Conservation (phyloP, 2,888 invertebrate genomes). For the Drosophila limbata region DNA sequence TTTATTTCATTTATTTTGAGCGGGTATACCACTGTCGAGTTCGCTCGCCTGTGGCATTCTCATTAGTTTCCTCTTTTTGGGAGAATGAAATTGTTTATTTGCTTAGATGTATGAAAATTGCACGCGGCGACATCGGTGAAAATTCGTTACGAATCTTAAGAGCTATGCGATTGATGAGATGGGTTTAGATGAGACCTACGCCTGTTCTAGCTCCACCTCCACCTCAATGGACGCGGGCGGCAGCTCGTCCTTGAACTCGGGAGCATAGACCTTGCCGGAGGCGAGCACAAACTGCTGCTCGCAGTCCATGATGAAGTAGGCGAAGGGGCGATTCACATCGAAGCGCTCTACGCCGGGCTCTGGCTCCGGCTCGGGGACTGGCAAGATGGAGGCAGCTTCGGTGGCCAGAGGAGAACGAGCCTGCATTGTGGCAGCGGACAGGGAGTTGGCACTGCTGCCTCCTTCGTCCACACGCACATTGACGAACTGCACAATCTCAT, state of each 20-base stretch:
- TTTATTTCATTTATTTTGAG: background rate
- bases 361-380: constrained; percentile 65
- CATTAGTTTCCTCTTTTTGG: constrained; percentile 13
- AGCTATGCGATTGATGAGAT: constrained; percentile 41
- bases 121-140: constrained; percentile 63
- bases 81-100: constrained; percentile 65
- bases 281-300: constrained; percentile 87
- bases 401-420: constrained; percentile 54
- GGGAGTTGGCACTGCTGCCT: constrained; percentile 85
- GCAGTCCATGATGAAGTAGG: constrained; percentile 88
- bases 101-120: constrained; percentile 47
- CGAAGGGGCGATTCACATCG: constrained; percentile 88
- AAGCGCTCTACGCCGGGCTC: constrained; percentile 83
- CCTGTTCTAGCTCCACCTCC: constrained; percentile 79
- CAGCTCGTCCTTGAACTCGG: constrained; percentile 82
- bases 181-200: constrained; percentile 47
- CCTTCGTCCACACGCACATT: constrained; percentile 88
- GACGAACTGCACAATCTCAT: constrained; percentile 89
- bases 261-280: constrained; percentile 87
- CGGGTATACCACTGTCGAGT: background rate
- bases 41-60: background rate
- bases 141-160: constrained; percentile 74
- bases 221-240: constrained; percentile 73
- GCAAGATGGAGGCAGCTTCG: constrained; percentile 34
- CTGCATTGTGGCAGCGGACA: constrained; percentile 83